phyloP scores from a whole-genome alignment of 2,113 vertebrate genomes.

The Etheostoma cragini region DNA sequence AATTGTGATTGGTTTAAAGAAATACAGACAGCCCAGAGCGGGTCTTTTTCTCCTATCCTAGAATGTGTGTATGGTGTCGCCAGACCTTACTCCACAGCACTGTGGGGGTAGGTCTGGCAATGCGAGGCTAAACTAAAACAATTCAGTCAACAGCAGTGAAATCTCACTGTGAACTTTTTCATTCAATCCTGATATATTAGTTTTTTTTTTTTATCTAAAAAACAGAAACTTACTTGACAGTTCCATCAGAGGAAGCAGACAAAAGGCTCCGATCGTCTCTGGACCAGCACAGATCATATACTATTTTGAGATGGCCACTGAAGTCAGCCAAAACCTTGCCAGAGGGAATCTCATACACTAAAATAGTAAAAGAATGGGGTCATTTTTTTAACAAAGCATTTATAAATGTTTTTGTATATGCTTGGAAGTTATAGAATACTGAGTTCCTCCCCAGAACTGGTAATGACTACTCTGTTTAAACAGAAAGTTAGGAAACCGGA shows the following conservation, averaged over 20 bases:
- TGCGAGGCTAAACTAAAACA: too few relatives aligned
- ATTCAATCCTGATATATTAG: neutral
- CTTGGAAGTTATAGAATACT: neutral
- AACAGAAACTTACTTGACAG: conserved; percentile 87
- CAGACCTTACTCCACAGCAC: too few relatives aligned
- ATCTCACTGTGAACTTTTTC: neutral
- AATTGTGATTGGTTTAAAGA: too few relatives aligned
- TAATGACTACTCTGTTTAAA: neutral
- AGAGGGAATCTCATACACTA: conserved; percentile 98
- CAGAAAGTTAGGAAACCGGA: neutral
- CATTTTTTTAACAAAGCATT: neutral
- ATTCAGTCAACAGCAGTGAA: neutral
- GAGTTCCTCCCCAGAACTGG: neutral
- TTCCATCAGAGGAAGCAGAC: conserved; percentile 95
- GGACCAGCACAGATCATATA: conserved; percentile 98
- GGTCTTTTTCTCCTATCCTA: too few relatives aligned
- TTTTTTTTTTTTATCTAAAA: neutral
- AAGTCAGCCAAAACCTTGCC: conserved; percentile 90
- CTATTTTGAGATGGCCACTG: conserved; percentile 94
- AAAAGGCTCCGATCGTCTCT: conserved; percentile 89
- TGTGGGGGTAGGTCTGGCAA: too few relatives aligned
- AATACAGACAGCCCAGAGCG: too few relatives aligned
- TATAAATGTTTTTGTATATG: neutral
- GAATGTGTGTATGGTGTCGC: too few relatives aligned
- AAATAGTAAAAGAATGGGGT: conserved; percentile 44